Conservation (phyloP, 1,140 invertebrate species). For the Chironomus tepperi region DNA sequence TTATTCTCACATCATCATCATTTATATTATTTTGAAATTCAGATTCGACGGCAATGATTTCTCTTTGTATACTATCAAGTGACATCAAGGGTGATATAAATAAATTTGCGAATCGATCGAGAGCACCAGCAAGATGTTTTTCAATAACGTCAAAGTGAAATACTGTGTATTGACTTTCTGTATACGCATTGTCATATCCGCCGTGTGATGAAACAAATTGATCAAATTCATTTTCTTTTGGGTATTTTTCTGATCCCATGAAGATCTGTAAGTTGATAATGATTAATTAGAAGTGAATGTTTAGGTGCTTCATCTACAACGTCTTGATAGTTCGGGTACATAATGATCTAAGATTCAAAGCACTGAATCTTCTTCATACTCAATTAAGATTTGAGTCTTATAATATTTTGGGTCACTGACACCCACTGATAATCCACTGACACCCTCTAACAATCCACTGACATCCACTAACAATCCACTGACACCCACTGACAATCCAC, state of each 20-base stretch:
- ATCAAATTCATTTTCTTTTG: slow-evolving; percentile 73
- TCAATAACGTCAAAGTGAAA: slow-evolving; percentile 77
- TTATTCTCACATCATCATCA: slow-evolving; percentile 46
- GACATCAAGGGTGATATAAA: slow-evolving; percentile 77
- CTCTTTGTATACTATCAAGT: slow-evolving; percentile 68
- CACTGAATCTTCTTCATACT: too few relatives aligned
- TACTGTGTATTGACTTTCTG: slow-evolving; percentile 67
- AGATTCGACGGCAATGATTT: slow-evolving; percentile 81
- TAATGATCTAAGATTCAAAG: too few relatives aligned
- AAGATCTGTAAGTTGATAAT: slow-evolving; percentile 49
- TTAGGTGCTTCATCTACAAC: too few relatives aligned
- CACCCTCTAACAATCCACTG: too few relatives aligned
- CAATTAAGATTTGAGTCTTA: too few relatives aligned
- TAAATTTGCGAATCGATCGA: slow-evolving; percentile 82
- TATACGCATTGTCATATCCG: slow-evolving; percentile 68
- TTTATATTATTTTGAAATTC: slow-evolving; percentile 57
- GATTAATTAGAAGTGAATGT: too few relatives aligned
- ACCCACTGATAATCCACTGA: too few relatives aligned
- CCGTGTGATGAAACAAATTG: slow-evolving; percentile 56
- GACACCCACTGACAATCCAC: too few relatives aligned
- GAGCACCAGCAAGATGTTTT: slow-evolving; percentile 42
- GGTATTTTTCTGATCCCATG: slow-evolving; percentile 76
- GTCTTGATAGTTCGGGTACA: too few relatives aligned
- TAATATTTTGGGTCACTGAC: too few relatives aligned
- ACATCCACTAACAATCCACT: too few relatives aligned